A percentile compares a stretch with the other conserved stretches of the same genome.
Evolutionary conservation across 2,888 invertebrate genomes (phyloP).

Genomic region (Parascotia fuliginaria): DNA sequence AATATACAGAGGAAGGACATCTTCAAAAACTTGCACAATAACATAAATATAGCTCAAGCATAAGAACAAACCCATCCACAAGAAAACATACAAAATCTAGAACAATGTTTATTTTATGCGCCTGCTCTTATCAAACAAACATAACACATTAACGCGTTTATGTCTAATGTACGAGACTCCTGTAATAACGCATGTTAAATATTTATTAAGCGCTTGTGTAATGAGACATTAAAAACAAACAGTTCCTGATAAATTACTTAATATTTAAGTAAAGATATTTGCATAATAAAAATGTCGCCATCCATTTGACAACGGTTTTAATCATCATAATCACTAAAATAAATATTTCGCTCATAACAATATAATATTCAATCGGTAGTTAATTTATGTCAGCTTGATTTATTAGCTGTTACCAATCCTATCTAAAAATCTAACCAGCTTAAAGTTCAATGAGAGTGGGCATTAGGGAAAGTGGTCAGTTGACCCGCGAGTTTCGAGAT

Average conservation of each 20-base stretch:
- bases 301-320: no score
- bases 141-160: constrained; percentile 10
- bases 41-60: no score
- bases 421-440: constrained; percentile 32
- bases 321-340: neutral
- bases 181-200: no score
- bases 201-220: neutral
- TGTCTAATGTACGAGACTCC: constrained; percentile 8
- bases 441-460: constrained; percentile 39
- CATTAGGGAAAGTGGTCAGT: constrained; percentile 56
- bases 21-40: no score
- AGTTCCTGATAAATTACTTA: no score
- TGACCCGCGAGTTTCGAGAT: constrained; percentile 51
- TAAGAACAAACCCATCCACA: no score
- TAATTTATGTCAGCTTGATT: constrained; percentile 26
- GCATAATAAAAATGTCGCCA: no score
- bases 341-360: constrained; percentile 2
- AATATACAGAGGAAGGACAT: no score
- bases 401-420: constrained; percentile 28
- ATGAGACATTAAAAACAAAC: neutral
- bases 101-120: no score
- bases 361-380: constrained; percentile 16
- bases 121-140: constrained; percentile 2
- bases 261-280: no score
- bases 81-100: no score